Conservation (phyloP, 1,140 invertebrate genomes). For the Heliconius eleuchia region DNA sequence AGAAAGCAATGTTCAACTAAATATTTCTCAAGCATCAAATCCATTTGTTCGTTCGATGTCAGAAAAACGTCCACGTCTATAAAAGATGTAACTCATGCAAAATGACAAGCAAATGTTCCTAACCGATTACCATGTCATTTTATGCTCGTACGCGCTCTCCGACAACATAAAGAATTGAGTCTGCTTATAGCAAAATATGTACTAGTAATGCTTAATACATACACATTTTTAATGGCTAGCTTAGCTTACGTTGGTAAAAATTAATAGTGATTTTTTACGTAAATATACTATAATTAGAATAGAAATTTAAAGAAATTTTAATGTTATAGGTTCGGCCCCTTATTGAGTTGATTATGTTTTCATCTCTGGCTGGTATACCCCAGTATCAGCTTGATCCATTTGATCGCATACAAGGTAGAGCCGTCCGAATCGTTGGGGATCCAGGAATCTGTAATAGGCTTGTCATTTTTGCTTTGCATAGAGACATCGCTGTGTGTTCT, state of each 20-base stretch:
- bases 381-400: too few relatives aligned
- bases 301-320: too few relatives aligned
- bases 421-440: too few relatives aligned
- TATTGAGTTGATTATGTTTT: too few relatives aligned
- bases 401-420: too few relatives aligned
- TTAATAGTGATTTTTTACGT: too few relatives aligned
- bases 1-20: background rate
- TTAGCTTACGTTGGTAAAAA: slow-evolving; percentile 13
- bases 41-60: slow-evolving; percentile 18
- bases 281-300: too few relatives aligned
- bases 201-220: slow-evolving; percentile 30
- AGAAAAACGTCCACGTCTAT: slow-evolving; percentile 25
- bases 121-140: slow-evolving; percentile 37
- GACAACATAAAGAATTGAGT: slow-evolving; percentile 37
- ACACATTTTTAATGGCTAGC: background rate
- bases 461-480: too few relatives aligned
- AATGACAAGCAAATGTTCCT: slow-evolving; percentile 41
- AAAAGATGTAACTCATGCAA: slow-evolving; percentile 36
- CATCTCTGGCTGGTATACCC: too few relatives aligned
- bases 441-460: too few relatives aligned
- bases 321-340: too few relatives aligned
- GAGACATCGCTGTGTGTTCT: too few relatives aligned
- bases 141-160: slow-evolving; percentile 25
- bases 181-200: slow-evolving; percentile 24
- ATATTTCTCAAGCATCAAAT: background rate